Percentiles rank a stretch among this genome's conserved stretches.
Evolutionary conservation across 2,113 vertebrate species (phyloP).

Genomic region (Calidris pygmaea): DNA sequence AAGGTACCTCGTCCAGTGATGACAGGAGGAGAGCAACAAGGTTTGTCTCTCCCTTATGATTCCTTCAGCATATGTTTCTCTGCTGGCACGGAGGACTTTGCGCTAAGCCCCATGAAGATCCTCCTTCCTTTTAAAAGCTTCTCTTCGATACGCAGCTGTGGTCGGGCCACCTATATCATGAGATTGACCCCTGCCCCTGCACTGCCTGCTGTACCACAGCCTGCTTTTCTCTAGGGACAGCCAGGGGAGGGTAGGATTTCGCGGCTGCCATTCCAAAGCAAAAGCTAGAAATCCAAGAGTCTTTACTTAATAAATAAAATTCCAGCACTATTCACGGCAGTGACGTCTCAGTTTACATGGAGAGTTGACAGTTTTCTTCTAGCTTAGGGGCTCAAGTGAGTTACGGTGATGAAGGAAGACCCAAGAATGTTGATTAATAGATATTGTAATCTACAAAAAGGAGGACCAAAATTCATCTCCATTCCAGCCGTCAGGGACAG

Average conservation of each 20-base stretch:
- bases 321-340: conserved; percentile 1
- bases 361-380: conserved; percentile 55
- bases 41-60: conserved; percentile 45
- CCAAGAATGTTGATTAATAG: conserved; percentile 47
- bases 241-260: conserved; percentile 66
- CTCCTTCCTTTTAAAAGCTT: conserved; percentile 5
- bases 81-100: conserved; percentile 49
- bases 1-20: neutral
- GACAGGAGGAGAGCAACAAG: conserved; percentile 69
- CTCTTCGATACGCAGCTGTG: conserved; percentile 69
- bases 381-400: neutral
- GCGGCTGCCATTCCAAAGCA: conserved; percentile 36
- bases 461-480: neutral
- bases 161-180: conserved; percentile 51
- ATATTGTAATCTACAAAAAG: neutral
- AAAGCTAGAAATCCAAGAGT: conserved; percentile 52
- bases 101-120: conserved; percentile 58
- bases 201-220: conserved; percentile 57
- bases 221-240: conserved; percentile 49
- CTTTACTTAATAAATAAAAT: conserved; percentile 57
- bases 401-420: conserved; percentile 27
- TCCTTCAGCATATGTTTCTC: conserved; percentile 62
- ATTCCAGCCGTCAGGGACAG: neutral
- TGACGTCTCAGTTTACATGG: conserved; percentile 50
- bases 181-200: conserved; percentile 74